A percentile compares a stretch with the other conserved stretches of the same genome.
Evolutionary conservation across 2,888 invertebrate species (phyloP).

Genomic region (Dicyrtoma fusca): DNA sequence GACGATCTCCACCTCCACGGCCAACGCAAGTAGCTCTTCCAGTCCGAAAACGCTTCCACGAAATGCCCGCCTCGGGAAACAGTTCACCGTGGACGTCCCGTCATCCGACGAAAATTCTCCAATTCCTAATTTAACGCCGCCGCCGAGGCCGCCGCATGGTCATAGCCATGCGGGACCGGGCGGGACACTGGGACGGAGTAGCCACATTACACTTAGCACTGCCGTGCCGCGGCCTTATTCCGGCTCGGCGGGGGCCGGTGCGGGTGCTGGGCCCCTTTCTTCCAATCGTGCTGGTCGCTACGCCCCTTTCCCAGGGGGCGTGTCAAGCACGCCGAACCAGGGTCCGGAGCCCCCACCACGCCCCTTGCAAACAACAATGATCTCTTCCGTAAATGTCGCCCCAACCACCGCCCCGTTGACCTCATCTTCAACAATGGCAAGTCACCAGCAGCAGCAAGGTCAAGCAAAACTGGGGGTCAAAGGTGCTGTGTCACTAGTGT

Average conservation of each 20-base stretch:
- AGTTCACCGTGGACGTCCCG: slow-evolving; percentile 45
- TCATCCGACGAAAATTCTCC: slow-evolving; percentile 43
- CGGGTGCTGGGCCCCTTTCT: background rate
- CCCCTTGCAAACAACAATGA: slow-evolving; percentile 59
- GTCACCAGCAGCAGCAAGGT: too few species aligned
- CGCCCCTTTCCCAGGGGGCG: too few species aligned
- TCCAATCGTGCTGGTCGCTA: too few species aligned
- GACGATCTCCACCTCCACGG: slow-evolving; percentile 47
- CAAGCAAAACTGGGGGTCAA: too few species aligned
- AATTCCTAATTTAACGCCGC: slow-evolving; percentile 55
- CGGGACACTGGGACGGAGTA: slow-evolving; percentile 4
- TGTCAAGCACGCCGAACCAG: slow-evolving; percentile 53
- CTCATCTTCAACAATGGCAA: too few species aligned
- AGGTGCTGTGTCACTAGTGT: slow-evolving; percentile 39
- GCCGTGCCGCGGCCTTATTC: slow-evolving; percentile 56
- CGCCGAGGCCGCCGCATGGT: slow-evolving; percentile 51
- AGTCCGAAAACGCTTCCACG: slow-evolving; percentile 55
- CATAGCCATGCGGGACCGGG: background rate
- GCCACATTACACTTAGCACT: slow-evolving; percentile 35
- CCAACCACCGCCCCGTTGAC: slow-evolving; percentile 66
- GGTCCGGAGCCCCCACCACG: slow-evolving; percentile 73
- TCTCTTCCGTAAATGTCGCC: slow-evolving; percentile 36
- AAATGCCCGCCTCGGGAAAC: slow-evolving; percentile 41
- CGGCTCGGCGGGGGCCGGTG: slow-evolving; percentile 50
- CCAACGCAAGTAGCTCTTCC: slow-evolving; percentile 35